Evolutionary conservation across 1,140 invertebrate genomes (phyloP).

Genomic region (Tetragonula clypearis): DNA sequence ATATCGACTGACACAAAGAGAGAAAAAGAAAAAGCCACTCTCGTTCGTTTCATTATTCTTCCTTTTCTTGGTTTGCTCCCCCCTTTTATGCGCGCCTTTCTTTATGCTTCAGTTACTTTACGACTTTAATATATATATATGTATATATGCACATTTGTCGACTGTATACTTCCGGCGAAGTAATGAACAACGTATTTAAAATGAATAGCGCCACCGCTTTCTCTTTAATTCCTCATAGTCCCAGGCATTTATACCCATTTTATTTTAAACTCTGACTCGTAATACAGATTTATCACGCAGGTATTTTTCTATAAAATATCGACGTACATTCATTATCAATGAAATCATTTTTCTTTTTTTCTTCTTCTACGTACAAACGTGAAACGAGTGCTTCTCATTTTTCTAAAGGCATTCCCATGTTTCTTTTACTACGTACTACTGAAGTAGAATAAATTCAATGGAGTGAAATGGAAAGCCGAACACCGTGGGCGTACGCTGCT

Average conservation of each 20-base stretch:
- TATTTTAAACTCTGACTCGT: background rate
- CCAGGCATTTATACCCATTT: background rate
- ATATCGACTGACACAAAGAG: background rate
- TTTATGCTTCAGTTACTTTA: constrained; percentile 2
- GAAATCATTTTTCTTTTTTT: too few species aligned
- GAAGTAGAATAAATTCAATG: too few species aligned
- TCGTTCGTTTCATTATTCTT: background rate
- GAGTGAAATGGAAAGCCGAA: too few species aligned
- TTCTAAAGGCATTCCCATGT: too few species aligned
- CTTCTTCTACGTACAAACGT: too few species aligned
- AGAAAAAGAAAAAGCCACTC: background rate
- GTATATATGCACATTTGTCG: background rate
- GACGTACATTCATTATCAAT: background rate
- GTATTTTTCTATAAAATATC: background rate
- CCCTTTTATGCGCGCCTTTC: background rate
- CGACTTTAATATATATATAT: background rate
- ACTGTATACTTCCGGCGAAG: background rate
- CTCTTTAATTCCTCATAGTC: background rate
- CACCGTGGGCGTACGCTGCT: too few species aligned
- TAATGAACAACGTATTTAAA: background rate
- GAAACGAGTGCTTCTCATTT: too few species aligned
- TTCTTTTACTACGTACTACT: too few species aligned
- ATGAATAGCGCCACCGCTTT: background rate
- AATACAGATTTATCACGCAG: background rate
- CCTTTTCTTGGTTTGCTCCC: background rate